A percentile compares a stretch with the other conserved stretches of the same genome.
These are phyloP conservation scores for Desmophyllum pertusum DNA, from an alignment of 92 coral and sea anemone genomes.

Conservation along the genomic window DNA sequence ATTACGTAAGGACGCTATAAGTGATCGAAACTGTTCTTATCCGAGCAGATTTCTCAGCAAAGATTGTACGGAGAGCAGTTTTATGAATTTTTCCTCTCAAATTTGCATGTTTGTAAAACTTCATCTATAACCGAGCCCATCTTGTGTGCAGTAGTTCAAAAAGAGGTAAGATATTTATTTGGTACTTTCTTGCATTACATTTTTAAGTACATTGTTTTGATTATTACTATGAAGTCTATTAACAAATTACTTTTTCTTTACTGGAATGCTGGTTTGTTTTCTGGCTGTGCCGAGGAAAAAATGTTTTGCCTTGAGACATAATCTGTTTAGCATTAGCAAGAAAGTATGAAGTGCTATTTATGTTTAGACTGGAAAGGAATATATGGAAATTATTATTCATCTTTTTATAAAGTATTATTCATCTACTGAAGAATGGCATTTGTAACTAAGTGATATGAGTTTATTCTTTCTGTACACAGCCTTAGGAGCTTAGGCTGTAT, in stretches of 20 bases:
- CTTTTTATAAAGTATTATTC: no score
- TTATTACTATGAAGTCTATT: background rate
- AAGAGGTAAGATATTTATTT: constrained; percentile 31
- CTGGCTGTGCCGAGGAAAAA: no score
- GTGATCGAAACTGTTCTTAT: background rate
- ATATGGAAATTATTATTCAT: no score
- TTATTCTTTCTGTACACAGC: no score
- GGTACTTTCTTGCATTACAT: background rate
- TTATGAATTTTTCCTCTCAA: background rate
- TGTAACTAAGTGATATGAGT: no score
- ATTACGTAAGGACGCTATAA: no score
- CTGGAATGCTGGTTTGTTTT: background rate
- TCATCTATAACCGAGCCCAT: background rate
- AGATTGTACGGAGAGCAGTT: background rate
- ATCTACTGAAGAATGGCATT: no score
- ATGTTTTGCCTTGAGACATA: background rate
- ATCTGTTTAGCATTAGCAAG: no score
- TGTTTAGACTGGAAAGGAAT: no score
- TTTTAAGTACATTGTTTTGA: background rate
- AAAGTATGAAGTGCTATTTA: no score
- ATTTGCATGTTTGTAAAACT: background rate
- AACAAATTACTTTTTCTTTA: background rate
- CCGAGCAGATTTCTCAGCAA: background rate
- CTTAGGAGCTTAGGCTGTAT: no score
- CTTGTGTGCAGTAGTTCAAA: background rate